Base-by-base conservation (phyloP, 1,140 invertebrate species). In the Bombus impatiens region DNA sequence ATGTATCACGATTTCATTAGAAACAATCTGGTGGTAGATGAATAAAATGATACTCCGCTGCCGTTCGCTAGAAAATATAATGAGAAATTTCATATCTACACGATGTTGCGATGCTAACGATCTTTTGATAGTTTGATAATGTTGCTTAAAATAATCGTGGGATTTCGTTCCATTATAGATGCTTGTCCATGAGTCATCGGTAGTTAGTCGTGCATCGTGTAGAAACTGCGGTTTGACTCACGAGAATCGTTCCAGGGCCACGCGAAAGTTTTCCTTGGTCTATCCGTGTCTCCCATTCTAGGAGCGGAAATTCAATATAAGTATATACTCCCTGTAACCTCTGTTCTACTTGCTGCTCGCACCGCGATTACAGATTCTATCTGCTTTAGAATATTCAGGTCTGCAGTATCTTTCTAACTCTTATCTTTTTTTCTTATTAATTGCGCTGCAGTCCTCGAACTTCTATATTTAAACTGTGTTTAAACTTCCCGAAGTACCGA, bases 81-180 rank as follows among this genome's bases (percentile, higher is more conserved):
- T 4, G 12, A 65, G 5, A 25, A 28, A 70, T 70, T 28, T 70
- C 37, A 25, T 12, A 40, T 37, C 22, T 6, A 37, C 35, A 12
- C 5, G 8, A 22, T 53, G 47, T 25, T 13, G 25, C 28, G 28
- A 18, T 42, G 15, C 28, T 82, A 47, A 40, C 15, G 37, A 42
- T 44, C n/a, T 18, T 25, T 42, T n/a, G 22, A 47, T 76, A 76
- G 59, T 70, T 40, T 37, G 22, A n/a, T n/a, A 53, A 10, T 3
- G 15, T 37, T 28, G 32, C 22, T 78, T 25, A 22, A 82, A 88
- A 82, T 83, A 62, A 88, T 88, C 82, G 74, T 86, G 70, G 74
- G 86, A 89, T 86, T 86, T 87, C 13, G 82, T 85, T 87, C 86
- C 78, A 79, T 86, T 88, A 88, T 88, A 88, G 71, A 88, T 82